phyloP scores from a whole-genome alignment of 1,140 invertebrate species.

The Argopecten irradians region DNA sequence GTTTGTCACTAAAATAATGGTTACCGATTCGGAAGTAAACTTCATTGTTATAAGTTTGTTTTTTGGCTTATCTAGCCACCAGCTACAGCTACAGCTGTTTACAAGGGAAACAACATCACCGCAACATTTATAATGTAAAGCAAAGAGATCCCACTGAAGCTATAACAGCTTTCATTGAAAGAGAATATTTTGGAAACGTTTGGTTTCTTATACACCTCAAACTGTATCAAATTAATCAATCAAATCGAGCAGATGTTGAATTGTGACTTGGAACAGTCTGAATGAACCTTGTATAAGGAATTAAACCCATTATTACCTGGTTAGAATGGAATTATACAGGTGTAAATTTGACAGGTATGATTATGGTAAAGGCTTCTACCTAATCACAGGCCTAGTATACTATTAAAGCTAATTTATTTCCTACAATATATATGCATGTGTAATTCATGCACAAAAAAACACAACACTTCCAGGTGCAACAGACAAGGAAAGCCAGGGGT shows the following conservation, averaged over 20 bases:
- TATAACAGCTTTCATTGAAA: no score
- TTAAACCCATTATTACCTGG: neutral
- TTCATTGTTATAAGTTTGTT: no score
- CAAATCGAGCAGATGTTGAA: neutral
- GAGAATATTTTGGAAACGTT: no score
- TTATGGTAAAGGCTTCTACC: neutral
- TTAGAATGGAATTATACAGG: neutral
- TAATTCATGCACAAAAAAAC: neutral
- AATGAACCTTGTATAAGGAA: neutral
- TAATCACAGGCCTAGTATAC: neutral
- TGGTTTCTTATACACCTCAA: no score
- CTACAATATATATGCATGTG: neutral
- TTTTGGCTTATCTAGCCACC: no score
- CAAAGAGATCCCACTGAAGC: no score
- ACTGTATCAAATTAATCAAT: no score
- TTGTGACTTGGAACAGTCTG: neutral
- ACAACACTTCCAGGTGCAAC: neutral
- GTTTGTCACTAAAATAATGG: no score
- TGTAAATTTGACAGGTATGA: neutral
- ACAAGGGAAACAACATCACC: no score
- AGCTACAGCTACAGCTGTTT: no score
- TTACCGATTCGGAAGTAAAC: no score
- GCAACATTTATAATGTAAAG: no score
- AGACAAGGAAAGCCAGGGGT: neutral
- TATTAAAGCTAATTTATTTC: neutral